Evolutionary conservation across 35 echinoderm and acorn worm species (phyloP), one percentile per base, ranked within the genome.

Genomic region (Ophioderma brevispina): DNA sequence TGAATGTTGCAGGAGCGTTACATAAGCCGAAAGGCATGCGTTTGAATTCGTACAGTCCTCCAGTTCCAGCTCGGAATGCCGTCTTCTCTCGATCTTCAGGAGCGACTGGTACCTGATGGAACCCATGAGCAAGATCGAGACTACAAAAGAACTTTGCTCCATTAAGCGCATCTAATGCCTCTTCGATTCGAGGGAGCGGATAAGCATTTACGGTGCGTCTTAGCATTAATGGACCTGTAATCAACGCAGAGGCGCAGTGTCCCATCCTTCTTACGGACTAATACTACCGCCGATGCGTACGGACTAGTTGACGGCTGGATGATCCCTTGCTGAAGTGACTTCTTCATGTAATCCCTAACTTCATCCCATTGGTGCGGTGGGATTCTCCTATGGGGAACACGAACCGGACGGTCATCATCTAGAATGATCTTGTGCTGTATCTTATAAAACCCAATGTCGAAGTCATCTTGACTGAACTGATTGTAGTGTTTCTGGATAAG

Each of bases 1-100:
- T 88, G 75, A 86, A 96, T 4, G 90, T 94, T 23, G 70, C 88
- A 6, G 93, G 93, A 19, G 90, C 80, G 64, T 96, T 96, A 55
- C 81, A 88, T 19, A 92, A 55, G 18, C 94, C 94, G 37, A 95
- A 95, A 4, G 89, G 84, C 78, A 95, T 81, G 1, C 81, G 36
- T 18, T 38, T 36, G 25, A 80, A 86, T 42, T 94, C 41, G 23
- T 90, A 94, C 31, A 94, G 38, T 14, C 77, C 84, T 28, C 89
- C 89, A 28, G 80, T 92, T 0, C 89, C 85, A 19, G 78, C 81
- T 30, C 80, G 33, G 76, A 86, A 92, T 23, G 90, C 86, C 15
- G 90, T 96, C 33, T 95, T 95, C 79, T 91, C 79, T 1, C 82
- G 80, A 35, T 95, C 89, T 1, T 28, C 50, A 0, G 87, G 59